A percentile compares a stretch with the other conserved stretches of the same genome.
phyloP scores from a whole-genome alignment of 2,888 invertebrate genomes.

The Andrena fulva region DNA sequence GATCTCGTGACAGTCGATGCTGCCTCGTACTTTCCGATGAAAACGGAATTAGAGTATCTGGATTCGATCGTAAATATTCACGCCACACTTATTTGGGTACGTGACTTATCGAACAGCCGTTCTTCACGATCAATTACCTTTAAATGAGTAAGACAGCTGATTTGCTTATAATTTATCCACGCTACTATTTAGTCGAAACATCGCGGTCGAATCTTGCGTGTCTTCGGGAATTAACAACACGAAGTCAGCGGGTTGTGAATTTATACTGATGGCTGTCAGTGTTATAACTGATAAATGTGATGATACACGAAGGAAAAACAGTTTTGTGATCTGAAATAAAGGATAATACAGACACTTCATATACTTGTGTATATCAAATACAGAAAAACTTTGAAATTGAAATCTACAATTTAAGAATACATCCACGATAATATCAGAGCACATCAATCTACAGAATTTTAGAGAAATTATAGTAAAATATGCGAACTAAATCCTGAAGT shows the following conservation, averaged over 20 bases:
- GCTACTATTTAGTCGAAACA: slow-evolving; percentile 37
- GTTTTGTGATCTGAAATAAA: neutral
- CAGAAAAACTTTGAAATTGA: too few species aligned
- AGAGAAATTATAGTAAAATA: too few species aligned
- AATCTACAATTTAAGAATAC: too few species aligned
- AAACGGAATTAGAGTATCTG: slow-evolving; percentile 16
- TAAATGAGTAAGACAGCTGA: slow-evolving; percentile 8
- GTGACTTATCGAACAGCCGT: neutral
- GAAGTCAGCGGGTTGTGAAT: slow-evolving; percentile 45
- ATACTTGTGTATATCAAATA: too few species aligned
- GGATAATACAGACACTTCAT: too few species aligned
- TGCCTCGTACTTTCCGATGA: slow-evolving; percentile 18
- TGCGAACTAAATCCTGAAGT: too few species aligned
- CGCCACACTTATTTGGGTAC: neutral
- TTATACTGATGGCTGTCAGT: neutral
- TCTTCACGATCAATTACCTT: slow-evolving; percentile 5
- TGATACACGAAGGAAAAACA: neutral
- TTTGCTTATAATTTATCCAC: slow-evolving; percentile 39
- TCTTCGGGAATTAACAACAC: slow-evolving; percentile 33
- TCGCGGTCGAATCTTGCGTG: slow-evolving; percentile 35
- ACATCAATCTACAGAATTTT: too few species aligned
- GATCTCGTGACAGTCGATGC: slow-evolving; percentile 40
- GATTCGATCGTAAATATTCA: slow-evolving; percentile 40
- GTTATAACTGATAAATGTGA: neutral
- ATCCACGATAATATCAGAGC: too few species aligned